phyloP scores from a whole-genome alignment of 2,797 vertebrate species.

The Corythornis leucogaster region DNA sequence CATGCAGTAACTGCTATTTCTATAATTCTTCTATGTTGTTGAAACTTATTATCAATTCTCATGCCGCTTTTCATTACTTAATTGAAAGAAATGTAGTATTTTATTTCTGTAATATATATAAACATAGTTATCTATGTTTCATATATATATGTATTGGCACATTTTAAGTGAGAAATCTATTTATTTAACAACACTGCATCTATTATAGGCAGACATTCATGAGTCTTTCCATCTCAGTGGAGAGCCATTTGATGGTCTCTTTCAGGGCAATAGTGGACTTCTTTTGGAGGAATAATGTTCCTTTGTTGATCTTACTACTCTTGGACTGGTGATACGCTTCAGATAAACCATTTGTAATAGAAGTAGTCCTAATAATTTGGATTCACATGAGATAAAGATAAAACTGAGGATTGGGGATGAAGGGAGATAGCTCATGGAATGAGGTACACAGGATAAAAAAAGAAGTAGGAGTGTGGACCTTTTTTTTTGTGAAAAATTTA shows the following conservation, averaged over 20 bases:
- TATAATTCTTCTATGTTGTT: background rate
- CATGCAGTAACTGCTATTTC: background rate
- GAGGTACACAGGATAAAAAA: background rate
- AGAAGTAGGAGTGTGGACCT: background rate
- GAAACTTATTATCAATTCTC: background rate
- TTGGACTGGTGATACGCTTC: background rate
- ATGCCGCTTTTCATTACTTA: background rate
- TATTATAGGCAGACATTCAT: background rate
- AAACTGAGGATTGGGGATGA: background rate
- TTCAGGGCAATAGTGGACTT: background rate
- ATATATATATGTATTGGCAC: accelerated
- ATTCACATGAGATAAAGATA: background rate
- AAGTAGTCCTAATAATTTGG: background rate
- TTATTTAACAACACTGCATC: background rate
- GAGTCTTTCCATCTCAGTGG: background rate
- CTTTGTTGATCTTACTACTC: background rate
- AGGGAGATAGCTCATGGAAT: background rate
- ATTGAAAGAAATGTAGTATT: background rate
- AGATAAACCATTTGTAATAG: background rate
- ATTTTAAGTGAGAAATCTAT: background rate
- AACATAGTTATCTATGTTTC: background rate
- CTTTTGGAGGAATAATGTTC: accelerated
- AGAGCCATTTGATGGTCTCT: background rate
- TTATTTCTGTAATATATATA: background rate
- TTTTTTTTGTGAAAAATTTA: background rate